Evolutionary conservation across 2,797 vertebrate species (phyloP).

Genomic region (Sparidentex hasta): DNA sequence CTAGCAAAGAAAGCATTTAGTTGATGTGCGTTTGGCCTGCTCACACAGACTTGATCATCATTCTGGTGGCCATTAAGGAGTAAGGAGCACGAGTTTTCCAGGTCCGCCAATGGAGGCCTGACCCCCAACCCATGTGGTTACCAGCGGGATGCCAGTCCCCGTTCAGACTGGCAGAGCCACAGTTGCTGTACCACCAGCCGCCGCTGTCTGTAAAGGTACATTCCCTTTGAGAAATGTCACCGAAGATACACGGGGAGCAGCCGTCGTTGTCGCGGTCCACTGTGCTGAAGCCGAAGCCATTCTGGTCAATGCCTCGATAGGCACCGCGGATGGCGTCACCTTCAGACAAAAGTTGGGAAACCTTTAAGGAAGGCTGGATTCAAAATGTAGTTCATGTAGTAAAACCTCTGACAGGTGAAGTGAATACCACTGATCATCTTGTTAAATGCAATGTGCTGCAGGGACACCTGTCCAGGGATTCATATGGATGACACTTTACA

Average conservation of each 20-base stretch:
- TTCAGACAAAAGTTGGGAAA: constrained; percentile 21
- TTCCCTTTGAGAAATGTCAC: constrained; percentile 23
- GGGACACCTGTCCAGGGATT: too few relatives aligned
- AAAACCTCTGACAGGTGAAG: too few relatives aligned
- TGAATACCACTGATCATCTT: too few relatives aligned
- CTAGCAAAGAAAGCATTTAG: not conserved
- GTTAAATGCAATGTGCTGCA: too few relatives aligned
- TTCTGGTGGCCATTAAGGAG: constrained; percentile 74
- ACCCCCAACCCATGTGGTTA: constrained; percentile 53
- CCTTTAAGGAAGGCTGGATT: not conserved
- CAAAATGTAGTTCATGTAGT: not conserved
- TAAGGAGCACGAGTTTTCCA: constrained; percentile 63
- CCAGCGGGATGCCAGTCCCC: constrained; percentile 67
- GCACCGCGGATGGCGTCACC: constrained; percentile 73
- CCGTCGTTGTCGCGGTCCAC: constrained; percentile 71
- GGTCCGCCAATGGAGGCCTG: constrained; percentile 68
- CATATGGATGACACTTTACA: too few relatives aligned
- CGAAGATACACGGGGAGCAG: constrained; percentile 73
- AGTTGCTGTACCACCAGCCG: constrained; percentile 82
- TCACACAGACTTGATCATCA: constrained; percentile 76
- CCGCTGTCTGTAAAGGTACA: constrained; percentile 34
- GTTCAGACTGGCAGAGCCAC: constrained; percentile 75
- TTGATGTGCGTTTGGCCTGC: not conserved
- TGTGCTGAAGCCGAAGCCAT: constrained; percentile 80
- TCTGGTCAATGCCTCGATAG: constrained; percentile 64